phyloP scores from a whole-genome alignment of 2,113 vertebrate genomes.

The Gadus chalcogrammus region DNA sequence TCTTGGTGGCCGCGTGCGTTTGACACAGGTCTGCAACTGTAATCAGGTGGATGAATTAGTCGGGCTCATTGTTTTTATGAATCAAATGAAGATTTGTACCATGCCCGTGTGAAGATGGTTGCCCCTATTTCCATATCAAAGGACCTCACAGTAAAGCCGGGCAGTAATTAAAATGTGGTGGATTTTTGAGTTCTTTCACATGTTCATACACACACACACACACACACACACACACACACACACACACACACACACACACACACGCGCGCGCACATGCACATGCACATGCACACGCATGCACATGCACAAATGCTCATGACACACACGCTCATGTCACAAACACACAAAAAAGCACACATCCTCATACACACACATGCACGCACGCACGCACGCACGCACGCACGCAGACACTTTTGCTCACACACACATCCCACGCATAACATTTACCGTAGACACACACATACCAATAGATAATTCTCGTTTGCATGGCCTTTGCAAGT shows the following conservation, averaged over 20 bases:
- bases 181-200: conserved; percentile 77
- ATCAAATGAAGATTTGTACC: conserved; percentile 95
- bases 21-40: conserved; percentile 74
- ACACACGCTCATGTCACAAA: conserved; percentile 80
- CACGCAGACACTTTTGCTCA: neutral
- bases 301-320: conserved; percentile 62
- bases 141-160: conserved; percentile 85
- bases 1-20: conserved; percentile 48
- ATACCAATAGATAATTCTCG: too few species aligned
- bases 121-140: conserved; percentile 99
- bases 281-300: neutral
- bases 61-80: conserved; percentile 90
- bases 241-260: conserved; percentile 9
- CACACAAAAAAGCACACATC: neutral
- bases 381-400: neutral
- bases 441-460: too few species aligned
- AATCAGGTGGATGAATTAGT: conserved; percentile 92
- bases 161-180: conserved; percentile 98
- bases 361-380: neutral
- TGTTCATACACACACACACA: conserved; percentile 39
- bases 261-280: conserved; percentile 18
- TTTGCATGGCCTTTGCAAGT: too few species aligned
- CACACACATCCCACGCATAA: too few species aligned
- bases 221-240: conserved; percentile 3
- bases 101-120: conserved; percentile 86